Base-by-base conservation (phyloP, 2,113 vertebrate species). In the Pterocles burchelli region DNA sequence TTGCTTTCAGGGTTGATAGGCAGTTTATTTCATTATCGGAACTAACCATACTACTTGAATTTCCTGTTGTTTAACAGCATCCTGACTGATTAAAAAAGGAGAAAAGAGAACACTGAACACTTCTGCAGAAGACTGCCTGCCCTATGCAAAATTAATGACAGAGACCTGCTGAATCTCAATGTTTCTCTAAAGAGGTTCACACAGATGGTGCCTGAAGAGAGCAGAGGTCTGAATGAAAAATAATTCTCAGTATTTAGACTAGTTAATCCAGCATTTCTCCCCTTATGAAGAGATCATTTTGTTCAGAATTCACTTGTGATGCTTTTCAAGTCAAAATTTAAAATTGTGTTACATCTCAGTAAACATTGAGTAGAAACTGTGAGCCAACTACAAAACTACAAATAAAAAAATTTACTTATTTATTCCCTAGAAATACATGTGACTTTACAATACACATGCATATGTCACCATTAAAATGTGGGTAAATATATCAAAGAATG, bases 151-250 rank as follows among this genome's bases (percentile, higher is more conserved):
- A 85, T 26, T 74, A 92, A 85, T 80, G 41, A 61, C 43, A 90
- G 62, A 51, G n/a, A 92, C 63, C 66, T 79, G 65, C 52, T 91
- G 88, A 94, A 79, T 96, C 73, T 74, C 57, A 81, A 4, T 43
- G 54, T 31, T 73, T 76, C 45, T 63, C 34, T 75, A 25, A 81
- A 58, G 25, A 58, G 11, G 14, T 77, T 87, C 70, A 80, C n/a
- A 38, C 26, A 46, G 51, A 54, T 22, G 2, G 25, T 61, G 49
- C 33, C 38, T 34, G 7, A 77, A 31, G 31, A 93, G 38, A 81
- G 52, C 15, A 71, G 36, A 89, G 48, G 7, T 78, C n/a, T 84
- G 52, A 90, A 54, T 36, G 15, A 73, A 89, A 77, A 83, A 65
- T 22, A 24, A 41, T 59, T 77, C 67, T 80, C 76, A 81, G 34